Base-by-base conservation (phyloP, 2,797 vertebrate genomes). In the Urosaurus nigricauda region DNA sequence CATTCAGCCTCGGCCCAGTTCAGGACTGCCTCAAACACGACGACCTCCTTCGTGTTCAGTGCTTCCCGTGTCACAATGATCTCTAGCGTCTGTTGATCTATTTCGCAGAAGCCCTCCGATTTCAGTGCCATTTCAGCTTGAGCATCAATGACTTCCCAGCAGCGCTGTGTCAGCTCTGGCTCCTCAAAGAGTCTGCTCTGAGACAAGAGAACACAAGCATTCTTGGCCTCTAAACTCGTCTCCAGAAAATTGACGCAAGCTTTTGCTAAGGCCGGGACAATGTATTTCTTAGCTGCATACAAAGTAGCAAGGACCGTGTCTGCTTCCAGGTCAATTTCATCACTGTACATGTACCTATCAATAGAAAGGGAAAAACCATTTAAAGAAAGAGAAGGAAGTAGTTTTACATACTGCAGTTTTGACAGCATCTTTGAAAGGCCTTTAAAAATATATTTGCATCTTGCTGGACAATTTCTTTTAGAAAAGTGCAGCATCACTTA, bases 131-230 rank as follows among this genome's bases (percentile, higher is more conserved):
- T 98, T 96, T 99, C 98, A 0, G 99, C 98, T 95, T 99, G 99
- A 0, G 99, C 98, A n/a, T 99, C 99, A 19, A 99, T 99, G 88
- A 99, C 98, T 96, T 99, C 98, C 99, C 99, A 99, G 97, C 99
- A 99, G 91, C 99, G 98, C 97, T 98, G 98, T 0, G 97, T 98
- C 93, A 99, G 96, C 95, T 99, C 98, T 0, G 98, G 98, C 95
- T 99, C 99, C 96, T 99, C 99, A 1, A 99, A 99, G 85, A 99
- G 97, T 21, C 98, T 97, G 96, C 99, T 99, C 97, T 99, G 99
- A 56, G 98, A 99, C 32, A 99, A 98, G 95, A 99, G 97, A 84
- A 99, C 98, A 5, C 99, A 99, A 70, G 99, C 99, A 0, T 99
- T 99, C 92, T 98, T 98, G 0, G 98, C 99, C 93, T 99, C 98